Base-by-base conservation (phyloP, 2,888 invertebrate species). In the Acanthopleura granulata region DNA sequence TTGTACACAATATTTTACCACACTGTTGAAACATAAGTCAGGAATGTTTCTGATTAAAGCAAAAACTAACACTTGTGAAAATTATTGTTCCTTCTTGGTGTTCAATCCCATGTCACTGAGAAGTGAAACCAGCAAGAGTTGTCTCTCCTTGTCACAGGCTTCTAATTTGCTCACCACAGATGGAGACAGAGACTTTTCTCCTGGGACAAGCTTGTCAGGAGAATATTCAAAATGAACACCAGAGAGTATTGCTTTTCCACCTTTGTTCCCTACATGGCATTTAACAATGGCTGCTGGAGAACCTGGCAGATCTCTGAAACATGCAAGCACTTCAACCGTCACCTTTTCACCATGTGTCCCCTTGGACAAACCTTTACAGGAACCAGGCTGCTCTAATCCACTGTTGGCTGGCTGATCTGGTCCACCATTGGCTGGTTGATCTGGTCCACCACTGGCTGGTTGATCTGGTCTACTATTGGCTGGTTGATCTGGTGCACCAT, bases 211-310 rank as follows among this genome's bases (percentile, higher is more conserved):
- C 27, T 80, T 77, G 11, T 80, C 76, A 0, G 76, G 76, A 16
- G 80, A 74, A 75, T 81, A 87, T 74, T 89, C 89, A 62, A 86
- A 74, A 79, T 89, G 89, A 11, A 84, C 81, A 9, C 85, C 84
- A 72, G 83, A 83, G 29, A 89, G 75, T 15, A 88, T 76, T 14
- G 85, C 87, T 12, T 62, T 25, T 11, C 89, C 89, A 27, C 66
- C 66, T 66, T 25, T 66, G 22, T 77, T 73, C 11, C 86, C 86
- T 11, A 85, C 79, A 9, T 75, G 40, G 50, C 84, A 85, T 71
- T 78, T 81, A 14, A 89, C 82, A n/a, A 86, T 81, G 0, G 87
- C 85, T 12, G 84, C 80, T 29, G 84, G 84, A 4, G 72, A 49
- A 12, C 75, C 76, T 16, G 77, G 74, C 0, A 84, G 49, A 49